These are phyloP conservation scores for Sebastes dallii DNA, from an alignment of 2,797 vertebrate genomes.

Conservation along the genomic window DNA sequence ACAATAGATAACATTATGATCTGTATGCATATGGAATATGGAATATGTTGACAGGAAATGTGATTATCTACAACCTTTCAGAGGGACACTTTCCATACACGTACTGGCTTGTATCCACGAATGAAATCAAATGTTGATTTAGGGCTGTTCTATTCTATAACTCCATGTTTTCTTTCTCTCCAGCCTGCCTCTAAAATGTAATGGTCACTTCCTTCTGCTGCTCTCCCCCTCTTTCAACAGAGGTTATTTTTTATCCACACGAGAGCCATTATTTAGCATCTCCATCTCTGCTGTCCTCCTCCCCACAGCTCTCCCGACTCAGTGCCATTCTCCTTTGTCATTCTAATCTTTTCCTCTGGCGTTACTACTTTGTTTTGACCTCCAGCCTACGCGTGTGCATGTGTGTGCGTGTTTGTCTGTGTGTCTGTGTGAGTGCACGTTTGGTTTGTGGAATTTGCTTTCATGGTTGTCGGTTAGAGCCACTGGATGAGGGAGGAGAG, in stretches of 20 bases:
- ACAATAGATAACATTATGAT: not conserved
- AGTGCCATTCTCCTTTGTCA: constrained; percentile 71
- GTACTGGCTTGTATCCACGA: not conserved
- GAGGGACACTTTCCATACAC: not conserved
- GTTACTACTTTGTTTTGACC: constrained; percentile 70
- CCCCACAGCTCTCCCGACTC: constrained; percentile 45
- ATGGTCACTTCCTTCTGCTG: constrained; percentile 29
- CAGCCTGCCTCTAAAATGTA: constrained; percentile 40
- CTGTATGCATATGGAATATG: not conserved
- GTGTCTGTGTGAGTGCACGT: not conserved
- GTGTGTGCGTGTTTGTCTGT: not conserved
- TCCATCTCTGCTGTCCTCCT: constrained; percentile 64
- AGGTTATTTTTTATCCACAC: constrained; percentile 69
- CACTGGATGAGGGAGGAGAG: constrained; percentile 1
- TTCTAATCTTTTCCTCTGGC: constrained; percentile 70
- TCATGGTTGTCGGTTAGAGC: constrained; percentile 17
- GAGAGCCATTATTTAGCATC: constrained; percentile 70
- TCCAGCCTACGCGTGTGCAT: constrained; percentile 13
- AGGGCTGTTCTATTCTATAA: constrained; percentile 3
- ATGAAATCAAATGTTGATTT: constrained; percentile 33
- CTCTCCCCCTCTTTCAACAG: constrained; percentile 15
- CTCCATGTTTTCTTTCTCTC: constrained; percentile 8
- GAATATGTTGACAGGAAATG: not conserved
- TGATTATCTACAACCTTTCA: not conserved
- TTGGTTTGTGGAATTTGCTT: constrained; percentile 13